Evolutionary conservation across 2,797 vertebrate genomes (phyloP).

Genomic region (Micrastur ruficollis): DNA sequence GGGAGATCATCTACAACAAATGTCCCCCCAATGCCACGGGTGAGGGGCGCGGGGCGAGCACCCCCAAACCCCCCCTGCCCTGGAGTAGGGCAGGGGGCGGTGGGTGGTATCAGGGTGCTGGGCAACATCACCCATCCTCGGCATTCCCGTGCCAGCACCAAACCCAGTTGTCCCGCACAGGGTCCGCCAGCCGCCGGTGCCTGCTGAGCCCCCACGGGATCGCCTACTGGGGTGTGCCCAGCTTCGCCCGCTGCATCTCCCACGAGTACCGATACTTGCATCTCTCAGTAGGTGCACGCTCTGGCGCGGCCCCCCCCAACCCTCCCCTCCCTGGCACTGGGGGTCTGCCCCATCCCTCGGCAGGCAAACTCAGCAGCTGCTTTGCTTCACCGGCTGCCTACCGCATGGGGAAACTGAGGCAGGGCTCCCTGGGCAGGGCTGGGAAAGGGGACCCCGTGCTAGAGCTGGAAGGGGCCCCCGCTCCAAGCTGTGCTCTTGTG

Average conservation of each 20-base stretch:
- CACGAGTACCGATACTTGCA: constrained; percentile 96
- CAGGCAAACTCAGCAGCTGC: not conserved
- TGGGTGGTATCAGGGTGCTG: rapidly evolving
- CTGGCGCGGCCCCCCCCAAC: not conserved
- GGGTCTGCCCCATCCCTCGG: not conserved
- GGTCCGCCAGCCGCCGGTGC: constrained; percentile 98
- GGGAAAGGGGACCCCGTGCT: not conserved
- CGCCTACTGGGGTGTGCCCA: constrained; percentile 97
- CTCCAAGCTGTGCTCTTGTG: not conserved
- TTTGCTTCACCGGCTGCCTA: not conserved
- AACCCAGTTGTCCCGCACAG: constrained; percentile 44
- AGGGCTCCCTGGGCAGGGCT: not conserved
- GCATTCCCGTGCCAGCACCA: rapidly evolving
- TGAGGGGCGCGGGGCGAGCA: constrained; percentile 53
- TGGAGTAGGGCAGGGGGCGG: not conserved
- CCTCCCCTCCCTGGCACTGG: not conserved
- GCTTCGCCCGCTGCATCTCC: constrained; percentile 97
- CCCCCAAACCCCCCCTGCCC: not conserved
- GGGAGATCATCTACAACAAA: constrained; percentile 96
- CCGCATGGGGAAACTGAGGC: not conserved
- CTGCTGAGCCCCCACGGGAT: constrained; percentile 95
- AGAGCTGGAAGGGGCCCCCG: too few relatives aligned
- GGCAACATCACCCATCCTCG: not conserved
- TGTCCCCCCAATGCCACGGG: constrained; percentile 96
- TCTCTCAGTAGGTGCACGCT: constrained; percentile 89